Evolutionary conservation across 2,888 invertebrate species (phyloP).

Genomic region (Phoenoteleia sp.): DNA sequence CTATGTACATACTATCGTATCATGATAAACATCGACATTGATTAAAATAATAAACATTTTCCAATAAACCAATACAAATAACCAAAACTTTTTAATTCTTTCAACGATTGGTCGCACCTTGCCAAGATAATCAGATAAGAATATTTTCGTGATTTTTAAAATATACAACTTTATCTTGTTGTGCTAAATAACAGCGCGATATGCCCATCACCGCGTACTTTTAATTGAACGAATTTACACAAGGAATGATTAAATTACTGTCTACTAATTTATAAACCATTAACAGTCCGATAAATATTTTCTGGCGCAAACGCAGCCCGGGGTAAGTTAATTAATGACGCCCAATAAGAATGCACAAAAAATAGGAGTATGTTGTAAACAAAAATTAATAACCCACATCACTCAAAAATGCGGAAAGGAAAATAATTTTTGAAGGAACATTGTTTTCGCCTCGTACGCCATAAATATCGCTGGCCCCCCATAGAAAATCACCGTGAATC

Average conservation of each 20-base stretch:
- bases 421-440: slow-evolving; percentile 16
- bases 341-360: too few species aligned
- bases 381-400: neutral
- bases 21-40: neutral
- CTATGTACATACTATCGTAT: neutral
- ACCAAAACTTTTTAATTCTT: neutral
- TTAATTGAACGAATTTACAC: too few species aligned
- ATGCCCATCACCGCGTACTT: too few species aligned
- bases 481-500: slow-evolving; percentile 71
- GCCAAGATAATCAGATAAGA: too few species aligned
- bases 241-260: too few species aligned
- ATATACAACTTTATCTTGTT: neutral
- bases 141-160: neutral
- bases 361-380: too few species aligned
- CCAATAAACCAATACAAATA: too few species aligned
- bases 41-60: neutral
- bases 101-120: neutral
- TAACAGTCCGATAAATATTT: too few species aligned
- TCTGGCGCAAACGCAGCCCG: too few species aligned
- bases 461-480: slow-evolving; percentile 77
- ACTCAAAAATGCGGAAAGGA: neutral
- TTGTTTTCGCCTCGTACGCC: slow-evolving; percentile 75
- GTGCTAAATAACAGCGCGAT: slow-evolving; percentile 3
- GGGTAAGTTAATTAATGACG: too few species aligned
- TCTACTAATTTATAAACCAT: too few species aligned